Evolutionary conservation across 1,140 invertebrate genomes (phyloP).

Genomic region (Propsilocerus akamusi): DNA sequence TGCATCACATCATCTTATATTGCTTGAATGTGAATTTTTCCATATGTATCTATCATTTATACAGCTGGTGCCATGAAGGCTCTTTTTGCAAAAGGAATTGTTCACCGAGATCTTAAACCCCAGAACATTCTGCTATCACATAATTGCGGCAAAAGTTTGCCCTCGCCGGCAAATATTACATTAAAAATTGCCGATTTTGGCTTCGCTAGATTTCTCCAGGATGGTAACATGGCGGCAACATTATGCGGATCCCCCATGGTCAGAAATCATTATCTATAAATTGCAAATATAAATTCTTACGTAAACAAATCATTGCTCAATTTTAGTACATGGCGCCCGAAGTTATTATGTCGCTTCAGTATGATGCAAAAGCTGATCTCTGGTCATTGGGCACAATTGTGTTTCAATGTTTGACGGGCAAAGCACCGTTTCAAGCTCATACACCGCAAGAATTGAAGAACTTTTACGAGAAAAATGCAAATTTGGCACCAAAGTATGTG

Average conservation of each 20-base stretch:
- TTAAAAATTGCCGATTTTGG: conserved; percentile 99
- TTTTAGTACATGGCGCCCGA: conserved; percentile 64
- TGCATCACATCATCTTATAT: neutral
- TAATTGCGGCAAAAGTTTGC: conserved; percentile 53
- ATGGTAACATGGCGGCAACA: conserved; percentile 98
- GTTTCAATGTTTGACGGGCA: conserved; percentile 96
- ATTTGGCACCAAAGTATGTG: conserved; percentile 82
- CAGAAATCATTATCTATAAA: conserved; percentile 85
- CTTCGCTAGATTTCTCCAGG: conserved; percentile 93
- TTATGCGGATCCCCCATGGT: conserved; percentile 98
- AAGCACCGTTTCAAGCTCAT: conserved; percentile 94
- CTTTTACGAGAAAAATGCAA: conserved; percentile 94
- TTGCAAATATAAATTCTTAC: neutral
- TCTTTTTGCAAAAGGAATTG: conserved; percentile 88
- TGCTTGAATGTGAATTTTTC: conserved; percentile 2
- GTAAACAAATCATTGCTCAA: neutral
- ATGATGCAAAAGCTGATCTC: conserved; percentile 96
- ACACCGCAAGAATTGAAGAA: conserved; percentile 95
- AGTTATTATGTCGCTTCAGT: conserved; percentile 98
- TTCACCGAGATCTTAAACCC: conserved; percentile 96
- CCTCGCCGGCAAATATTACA: conserved; percentile 76
- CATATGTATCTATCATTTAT: conserved; percentile 10
- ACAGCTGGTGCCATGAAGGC: conserved; percentile 91
- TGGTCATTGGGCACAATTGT: conserved; percentile 99
- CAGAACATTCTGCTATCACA: conserved; percentile 91